Evolutionary conservation across 2,888 invertebrate genomes (phyloP).

Genomic region (Apotomis betuletana): DNA sequence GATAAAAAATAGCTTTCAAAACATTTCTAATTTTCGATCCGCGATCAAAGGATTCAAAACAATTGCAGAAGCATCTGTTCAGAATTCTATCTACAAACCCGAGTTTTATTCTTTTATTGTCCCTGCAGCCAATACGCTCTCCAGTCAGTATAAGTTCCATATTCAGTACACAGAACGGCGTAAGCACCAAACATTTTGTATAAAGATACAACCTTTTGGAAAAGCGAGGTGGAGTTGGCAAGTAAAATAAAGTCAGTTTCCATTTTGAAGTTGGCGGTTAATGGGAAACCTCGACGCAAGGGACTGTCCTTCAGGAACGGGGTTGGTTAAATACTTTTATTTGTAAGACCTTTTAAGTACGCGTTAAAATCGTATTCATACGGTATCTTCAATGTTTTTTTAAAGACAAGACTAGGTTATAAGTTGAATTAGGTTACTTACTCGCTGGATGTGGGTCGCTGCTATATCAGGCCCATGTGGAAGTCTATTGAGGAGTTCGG

Average conservation of each 20-base stretch:
- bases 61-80: constrained; percentile 3
- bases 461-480: too few relatives aligned
- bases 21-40: neutral
- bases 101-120: constrained; percentile 33
- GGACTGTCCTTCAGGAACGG: constrained; percentile 9
- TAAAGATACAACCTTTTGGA: neutral
- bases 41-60: constrained; percentile 3
- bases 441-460: too few relatives aligned
- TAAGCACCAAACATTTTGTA: neutral
- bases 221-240: constrained; percentile 1
- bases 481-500: too few relatives aligned
- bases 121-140: constrained; percentile 34
- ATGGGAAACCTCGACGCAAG: constrained; percentile 21
- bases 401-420: too few relatives aligned
- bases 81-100: constrained; percentile 16
- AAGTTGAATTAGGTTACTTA: too few relatives aligned
- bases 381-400: too few relatives aligned
- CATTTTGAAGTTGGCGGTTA: constrained; percentile 40
- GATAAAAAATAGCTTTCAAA: too few relatives aligned
- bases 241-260: constrained; percentile 37
- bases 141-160: constrained; percentile 21
- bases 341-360: neutral
- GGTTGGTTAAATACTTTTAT: neutral
- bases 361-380: too few relatives aligned
- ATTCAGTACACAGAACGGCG: neutral